Evolutionary conservation across 2,888 invertebrate genomes (phyloP).

Genomic region (Sinohyriopsis cumingii): DNA sequence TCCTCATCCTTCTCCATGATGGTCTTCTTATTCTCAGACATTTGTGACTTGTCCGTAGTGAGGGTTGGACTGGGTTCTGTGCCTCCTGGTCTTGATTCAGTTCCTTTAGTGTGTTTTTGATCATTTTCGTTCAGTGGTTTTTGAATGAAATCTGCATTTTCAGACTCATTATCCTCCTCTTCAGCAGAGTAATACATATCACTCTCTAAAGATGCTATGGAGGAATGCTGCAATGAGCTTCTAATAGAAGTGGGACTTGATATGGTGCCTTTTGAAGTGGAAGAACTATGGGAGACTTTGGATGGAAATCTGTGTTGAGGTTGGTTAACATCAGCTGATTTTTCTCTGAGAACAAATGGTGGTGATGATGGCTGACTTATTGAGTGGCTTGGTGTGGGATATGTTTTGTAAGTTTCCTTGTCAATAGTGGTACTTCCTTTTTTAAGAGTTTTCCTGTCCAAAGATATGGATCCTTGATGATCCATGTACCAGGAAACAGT

Average conservation of each 20-base stretch:
- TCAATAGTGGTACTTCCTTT: too few relatives aligned
- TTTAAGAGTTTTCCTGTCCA: too few relatives aligned
- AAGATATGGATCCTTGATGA: too few relatives aligned
- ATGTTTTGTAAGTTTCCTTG: too few relatives aligned
- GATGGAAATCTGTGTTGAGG: constrained; percentile 11
- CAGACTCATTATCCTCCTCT: constrained; percentile 80
- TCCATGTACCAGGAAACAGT: too few relatives aligned
- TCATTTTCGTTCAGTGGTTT: constrained; percentile 22
- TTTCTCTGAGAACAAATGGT: constrained; percentile 25
- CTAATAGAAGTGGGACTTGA: constrained; percentile 10
- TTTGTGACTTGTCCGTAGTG: constrained; percentile 10
- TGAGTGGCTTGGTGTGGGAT: too few relatives aligned
- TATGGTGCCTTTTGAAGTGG: constrained; percentile 25
- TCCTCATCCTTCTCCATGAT: constrained; percentile 23
- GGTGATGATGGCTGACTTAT: constrained; percentile 28
- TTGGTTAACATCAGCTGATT: constrained; percentile 27
- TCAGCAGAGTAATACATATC: constrained; percentile 95
- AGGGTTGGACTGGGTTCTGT: constrained; percentile 10
- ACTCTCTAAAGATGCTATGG: constrained; percentile 59
- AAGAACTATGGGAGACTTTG: constrained; percentile 13
- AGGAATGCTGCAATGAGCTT: constrained; percentile 32
- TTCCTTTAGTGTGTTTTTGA: constrained; percentile 1
- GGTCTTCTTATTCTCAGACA: constrained; percentile 16
- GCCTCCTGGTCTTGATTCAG: constrained; percentile 14
- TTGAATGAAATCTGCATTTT: constrained; percentile 14